Percentiles rank a stretch among this genome's conserved stretches.
Evolutionary conservation across 2,888 invertebrate genomes (phyloP).

Genomic region (Megastigmus dorsalis): DNA sequence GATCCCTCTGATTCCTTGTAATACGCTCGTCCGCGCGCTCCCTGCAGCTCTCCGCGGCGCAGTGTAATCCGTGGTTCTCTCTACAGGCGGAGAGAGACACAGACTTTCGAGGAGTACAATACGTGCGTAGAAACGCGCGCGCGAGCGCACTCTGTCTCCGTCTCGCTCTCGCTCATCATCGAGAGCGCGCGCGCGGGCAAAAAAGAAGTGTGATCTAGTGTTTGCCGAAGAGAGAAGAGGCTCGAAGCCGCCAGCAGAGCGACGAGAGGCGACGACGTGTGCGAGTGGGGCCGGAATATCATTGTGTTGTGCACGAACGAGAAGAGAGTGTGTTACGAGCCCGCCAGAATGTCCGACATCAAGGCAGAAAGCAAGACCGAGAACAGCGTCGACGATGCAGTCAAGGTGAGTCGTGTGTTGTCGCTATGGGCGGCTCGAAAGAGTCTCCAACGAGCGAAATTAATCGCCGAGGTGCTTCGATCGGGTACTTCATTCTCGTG

Average conservation of each 20-base stretch:
- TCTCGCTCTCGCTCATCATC: not conserved
- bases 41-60: too few species aligned
- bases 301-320: not conserved
- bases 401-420: slow-evolving; percentile 73
- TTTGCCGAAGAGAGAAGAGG: slow-evolving; percentile 21
- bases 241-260: not conserved
- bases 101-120: too few species aligned
- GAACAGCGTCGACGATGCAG: slow-evolving; percentile 72
- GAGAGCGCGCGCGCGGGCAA: slow-evolving; percentile 63
- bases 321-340: not conserved
- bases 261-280: not conserved
- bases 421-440: too few species aligned
- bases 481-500: too few species aligned
- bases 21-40: too few species aligned
- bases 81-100: too few species aligned
- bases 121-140: slow-evolving; percentile 58
- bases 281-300: not conserved
- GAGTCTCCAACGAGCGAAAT: too few species aligned
- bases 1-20: too few species aligned
- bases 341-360: slow-evolving; percentile 71
- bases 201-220: slow-evolving; percentile 42
- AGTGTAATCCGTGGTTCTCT: too few species aligned
- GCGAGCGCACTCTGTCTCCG: slow-evolving; percentile 37
- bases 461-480: too few species aligned
- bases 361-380: slow-evolving; percentile 73